A percentile compares a stretch with the other conserved stretches of the same genome.
Evolutionary conservation across 1,140 invertebrate species (phyloP).

Genomic region (Sipha flava): DNA sequence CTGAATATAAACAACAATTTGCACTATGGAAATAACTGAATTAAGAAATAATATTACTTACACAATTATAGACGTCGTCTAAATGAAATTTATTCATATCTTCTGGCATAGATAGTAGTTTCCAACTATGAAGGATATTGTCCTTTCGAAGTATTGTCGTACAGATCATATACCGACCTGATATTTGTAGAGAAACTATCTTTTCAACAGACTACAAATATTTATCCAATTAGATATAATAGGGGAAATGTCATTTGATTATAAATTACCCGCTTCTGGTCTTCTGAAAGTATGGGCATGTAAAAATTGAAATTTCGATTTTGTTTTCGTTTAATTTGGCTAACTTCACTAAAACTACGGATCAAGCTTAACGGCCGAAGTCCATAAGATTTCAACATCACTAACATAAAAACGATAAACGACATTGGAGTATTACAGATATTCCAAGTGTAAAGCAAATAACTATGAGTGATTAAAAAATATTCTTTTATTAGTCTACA

Average conservation of each 20-base stretch:
- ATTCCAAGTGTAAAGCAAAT: not conserved
- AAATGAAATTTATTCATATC: constrained; percentile 10
- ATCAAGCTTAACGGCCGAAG: not conserved
- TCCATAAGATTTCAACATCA: constrained; percentile 3
- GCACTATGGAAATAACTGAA: not conserved
- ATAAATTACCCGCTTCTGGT: not conserved
- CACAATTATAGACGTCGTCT: constrained; percentile 4
- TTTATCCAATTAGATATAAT: not conserved
- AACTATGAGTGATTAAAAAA: not conserved
- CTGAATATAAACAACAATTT: not conserved
- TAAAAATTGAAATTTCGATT: not conserved
- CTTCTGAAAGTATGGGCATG: not conserved
- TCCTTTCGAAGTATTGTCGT: not conserved
- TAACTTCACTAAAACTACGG: constrained; percentile 1
- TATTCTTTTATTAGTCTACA: not conserved
- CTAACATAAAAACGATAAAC: constrained; percentile 19
- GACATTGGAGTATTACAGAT: not conserved
- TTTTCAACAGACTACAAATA: constrained; percentile 1
- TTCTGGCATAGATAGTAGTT: not conserved
- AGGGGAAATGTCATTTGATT: not conserved
- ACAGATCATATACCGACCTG: constrained; percentile 4
- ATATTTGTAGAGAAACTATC: constrained; percentile 28
- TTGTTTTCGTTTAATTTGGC: not conserved
- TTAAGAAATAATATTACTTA: not conserved
- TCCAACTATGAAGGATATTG: constrained; percentile 8